Evolutionary conservation across 1,140 invertebrate genomes (phyloP).

Genomic region (Anastrepha ludens): DNA sequence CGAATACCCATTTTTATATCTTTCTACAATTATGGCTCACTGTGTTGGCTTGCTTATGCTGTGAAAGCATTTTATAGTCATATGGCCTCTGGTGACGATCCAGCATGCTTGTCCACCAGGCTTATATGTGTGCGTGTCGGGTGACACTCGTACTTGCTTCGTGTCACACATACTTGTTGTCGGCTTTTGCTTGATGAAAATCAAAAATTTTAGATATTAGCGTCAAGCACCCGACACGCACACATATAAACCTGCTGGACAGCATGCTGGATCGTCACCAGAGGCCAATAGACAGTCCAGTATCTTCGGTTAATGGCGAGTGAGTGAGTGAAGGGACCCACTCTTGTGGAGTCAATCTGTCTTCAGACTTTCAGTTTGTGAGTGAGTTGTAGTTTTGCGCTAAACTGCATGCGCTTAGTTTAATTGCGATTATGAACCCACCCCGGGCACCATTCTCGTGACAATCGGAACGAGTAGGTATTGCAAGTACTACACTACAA

Average conservation of each 20-base stretch:
- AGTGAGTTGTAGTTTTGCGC: conserved; percentile 9
- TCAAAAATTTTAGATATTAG: too few species aligned
- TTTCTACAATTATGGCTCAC: conserved; percentile 5
- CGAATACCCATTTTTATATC: neutral
- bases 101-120: too few species aligned
- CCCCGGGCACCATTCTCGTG: neutral
- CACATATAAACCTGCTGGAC: too few species aligned
- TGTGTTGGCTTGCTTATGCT: neutral
- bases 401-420: neutral
- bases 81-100: too few species aligned
- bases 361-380: neutral
- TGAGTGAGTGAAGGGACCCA: conserved; percentile 20
- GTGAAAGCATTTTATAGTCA: conserved; percentile 19
- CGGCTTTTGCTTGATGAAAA: too few species aligned
- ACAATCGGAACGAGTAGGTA: too few species aligned
- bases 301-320: neutral
- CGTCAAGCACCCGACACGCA: too few species aligned
- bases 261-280: too few species aligned
- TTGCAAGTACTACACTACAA: neutral
- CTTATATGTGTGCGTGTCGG: too few species aligned
- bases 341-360: neutral
- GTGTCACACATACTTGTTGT: too few species aligned
- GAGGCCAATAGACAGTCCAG: neutral
- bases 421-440: neutral
- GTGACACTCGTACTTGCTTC: too few species aligned